Base-by-base conservation (phyloP, 2,888 invertebrate species). In the Thymelicus sylvestris region DNA sequence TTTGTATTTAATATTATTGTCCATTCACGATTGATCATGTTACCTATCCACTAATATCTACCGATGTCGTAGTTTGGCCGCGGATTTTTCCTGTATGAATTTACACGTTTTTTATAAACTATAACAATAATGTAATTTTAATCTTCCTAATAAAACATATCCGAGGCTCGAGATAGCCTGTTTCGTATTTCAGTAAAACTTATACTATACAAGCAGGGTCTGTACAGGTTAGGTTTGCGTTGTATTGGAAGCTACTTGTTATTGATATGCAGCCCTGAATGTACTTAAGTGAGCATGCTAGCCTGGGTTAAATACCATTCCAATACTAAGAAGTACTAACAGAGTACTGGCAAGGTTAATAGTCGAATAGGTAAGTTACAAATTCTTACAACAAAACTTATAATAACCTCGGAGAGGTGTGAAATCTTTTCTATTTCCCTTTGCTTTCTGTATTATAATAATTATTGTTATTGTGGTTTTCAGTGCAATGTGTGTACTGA, bases 221-320 rank as follows among this genome's bases (percentile, higher is more conserved):
- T 5, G 55, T 55, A 55, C 24, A 55, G 55, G 55, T 55, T 55
- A 55, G 24, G 5, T 55, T 55, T 55, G 7, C 7, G 3, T 24
- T 55, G 12, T 44, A 24, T 55, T 19, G 19, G 19, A 19, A 19
- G 55, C 24, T 55, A 55, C 24, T 24, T 12, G 55, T 55, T 55
- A 57, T 38, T 57, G 31, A 38, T 57, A 57, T 38, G 57, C 31
- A 31, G 31, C 13, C 13, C 13, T 38, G n/a, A 57, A 57, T 57
- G 31, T 57, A 57, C 31, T 57, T 57, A 13, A 38, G 38, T 38
- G 13, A 57, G 31, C 57, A 57, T 38, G 57, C 38, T 57, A 38
- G 13, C 38, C 57, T 64, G 52, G 47, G 38, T 60, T 70, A 39
- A 55, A 50, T 65, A 52, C n/a, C 62, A 24, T 57, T 57, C 19